phyloP scores from a whole-genome alignment of 2,888 invertebrate genomes.

The Diaphora mendica region DNA sequence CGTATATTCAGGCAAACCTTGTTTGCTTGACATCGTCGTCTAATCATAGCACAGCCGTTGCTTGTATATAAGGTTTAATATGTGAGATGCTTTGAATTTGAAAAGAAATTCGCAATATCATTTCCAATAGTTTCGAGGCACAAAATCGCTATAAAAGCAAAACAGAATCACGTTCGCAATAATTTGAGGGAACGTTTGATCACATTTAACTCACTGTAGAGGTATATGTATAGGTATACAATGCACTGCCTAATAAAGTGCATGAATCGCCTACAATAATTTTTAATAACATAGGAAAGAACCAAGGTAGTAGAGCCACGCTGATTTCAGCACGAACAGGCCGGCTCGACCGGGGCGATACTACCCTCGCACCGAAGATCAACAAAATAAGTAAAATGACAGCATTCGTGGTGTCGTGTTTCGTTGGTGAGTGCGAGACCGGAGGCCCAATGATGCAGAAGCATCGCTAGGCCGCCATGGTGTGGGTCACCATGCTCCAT shows the following conservation, averaged over 20 bases:
- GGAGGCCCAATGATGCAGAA: no score
- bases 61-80: constrained; percentile 31
- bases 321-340: no score
- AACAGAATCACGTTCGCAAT: background rate
- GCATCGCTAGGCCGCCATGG: no score
- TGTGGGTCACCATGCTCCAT: no score
- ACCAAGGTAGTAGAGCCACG: no score
- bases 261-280: background rate
- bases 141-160: background rate
- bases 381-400: no score
- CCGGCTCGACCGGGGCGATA: no score
- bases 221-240: background rate
- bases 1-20: constrained; percentile 66
- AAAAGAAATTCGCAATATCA: background rate
- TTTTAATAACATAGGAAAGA: background rate
- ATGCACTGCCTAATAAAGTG: background rate
- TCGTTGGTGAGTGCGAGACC: no score
- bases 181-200: background rate
- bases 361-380: no score
- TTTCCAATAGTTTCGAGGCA: background rate
- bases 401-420: no score
- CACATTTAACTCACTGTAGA: no score
- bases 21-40: constrained; percentile 64
- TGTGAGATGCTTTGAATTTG: background rate
- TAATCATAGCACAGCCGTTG: constrained; percentile 58